Base-by-base conservation (phyloP, 2,113 vertebrate genomes). In the Pomatorhinus ruficollis region DNA sequence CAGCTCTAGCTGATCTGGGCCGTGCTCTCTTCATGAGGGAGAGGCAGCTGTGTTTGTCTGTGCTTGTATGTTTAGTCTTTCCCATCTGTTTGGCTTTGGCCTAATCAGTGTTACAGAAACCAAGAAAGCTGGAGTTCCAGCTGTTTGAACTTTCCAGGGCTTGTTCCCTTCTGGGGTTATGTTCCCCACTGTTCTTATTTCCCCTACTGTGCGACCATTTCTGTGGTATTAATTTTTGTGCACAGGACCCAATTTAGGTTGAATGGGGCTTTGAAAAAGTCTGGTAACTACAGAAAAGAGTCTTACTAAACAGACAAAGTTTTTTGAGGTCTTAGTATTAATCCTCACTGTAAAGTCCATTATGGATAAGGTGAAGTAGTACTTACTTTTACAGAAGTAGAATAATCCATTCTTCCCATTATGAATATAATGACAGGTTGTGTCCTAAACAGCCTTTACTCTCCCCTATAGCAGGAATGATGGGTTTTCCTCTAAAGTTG, bases 391-490 rank as follows among this genome's bases (percentile, higher is more conserved):
- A 52, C 20, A 71, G 68, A 74, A 70, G 25, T 50, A 66, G 61
- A 87, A 82, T 30, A 35, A 12, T 59, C n/a, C 6, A 5, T 81
- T 89, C 20, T 84, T 91, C 31, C 28, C 15, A 31, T 65, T 57
- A 25, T 14, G 15, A 63, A 35, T 59, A 21, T n/a, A n/a, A n/a
- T 57, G 23, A 31, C 7, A 40, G 28, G 6, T 33, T 2, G 0
- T 35, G 35, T 40, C 47, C 16, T 13, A 63, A 71, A 12, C 5
- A 79, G 21, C 11, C 23, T 75, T 77, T 60, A 24, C 15, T 47
- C 3, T 84, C 30, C 11, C 2, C 5, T 44, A 0, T 19, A 1
- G 1, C 27, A 37, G 60, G 25, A 63, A 37, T 37, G 7, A 37
- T 33, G 30, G 33, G 3, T 7, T 90, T 80, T 69, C 42, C 40